These are phyloP conservation scores for Sinonovacula constricta DNA, from an alignment of 1,140 invertebrate species.

Conservation along the genomic window DNA sequence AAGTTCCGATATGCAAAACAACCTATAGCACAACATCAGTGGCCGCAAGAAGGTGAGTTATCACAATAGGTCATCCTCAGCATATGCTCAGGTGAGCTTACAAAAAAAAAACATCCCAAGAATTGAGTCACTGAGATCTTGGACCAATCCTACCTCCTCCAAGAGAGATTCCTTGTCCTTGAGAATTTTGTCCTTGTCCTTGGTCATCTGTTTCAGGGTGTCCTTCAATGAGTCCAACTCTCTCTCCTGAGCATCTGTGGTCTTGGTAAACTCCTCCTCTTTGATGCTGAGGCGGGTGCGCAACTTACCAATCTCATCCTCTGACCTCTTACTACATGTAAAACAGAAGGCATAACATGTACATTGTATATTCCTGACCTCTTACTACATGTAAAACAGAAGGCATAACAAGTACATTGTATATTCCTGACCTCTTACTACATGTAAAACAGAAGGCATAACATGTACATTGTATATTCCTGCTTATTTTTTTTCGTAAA, in stretches of 20 bases:
- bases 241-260: conserved; percentile 62
- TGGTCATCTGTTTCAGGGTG: conserved; percentile 63
- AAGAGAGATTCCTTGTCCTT: conserved; percentile 74
- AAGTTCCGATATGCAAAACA: no score
- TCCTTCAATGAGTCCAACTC: conserved; percentile 62
- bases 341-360: no score
- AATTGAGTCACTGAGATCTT: no score
- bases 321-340: conserved; percentile 52
- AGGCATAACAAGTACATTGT: no score
- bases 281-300: conserved; percentile 55
- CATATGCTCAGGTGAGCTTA: no score
- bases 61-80: no score
- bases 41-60: no score
- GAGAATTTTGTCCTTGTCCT: conserved; percentile 68
- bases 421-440: conserved; percentile 57
- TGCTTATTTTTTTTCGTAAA: no score
- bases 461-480: no score
- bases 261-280: conserved; percentile 63
- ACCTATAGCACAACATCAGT: no score
- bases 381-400: conserved; percentile 43
- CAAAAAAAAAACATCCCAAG: no score
- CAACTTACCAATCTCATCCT: conserved; percentile 60
- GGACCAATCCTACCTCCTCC: conserved; percentile 74
- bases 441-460: conserved; percentile 20
- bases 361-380: no score